Evolutionary conservation across 2,888 invertebrate species (phyloP), one percentile per base, ranked within the genome.

Genomic region (Caenorhabditis uteleia): DNA sequence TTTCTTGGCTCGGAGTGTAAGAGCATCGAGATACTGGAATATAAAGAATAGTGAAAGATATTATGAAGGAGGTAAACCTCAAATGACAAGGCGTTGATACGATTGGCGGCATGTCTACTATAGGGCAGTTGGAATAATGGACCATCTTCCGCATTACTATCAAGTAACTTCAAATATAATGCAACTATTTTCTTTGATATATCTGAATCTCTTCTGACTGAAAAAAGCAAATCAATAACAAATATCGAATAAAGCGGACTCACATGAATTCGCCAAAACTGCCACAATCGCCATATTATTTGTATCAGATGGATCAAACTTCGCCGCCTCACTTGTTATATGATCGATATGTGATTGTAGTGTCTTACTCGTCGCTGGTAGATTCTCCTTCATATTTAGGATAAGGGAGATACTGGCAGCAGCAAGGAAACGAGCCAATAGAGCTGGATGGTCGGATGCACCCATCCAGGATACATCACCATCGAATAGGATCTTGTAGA

Each of bases 191-290:
- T 10, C n/a, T 34, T 34, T 34, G 4, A 16, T n/a, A 14, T n/a
- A 8, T 34, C 14, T 10, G 10, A 34, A 16, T 16, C 16, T 34
- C 34, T 34, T 14, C 39, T 18, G 14, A 36, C 7, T 42, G 6
- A 10, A 29, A 45, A 45, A 45, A 45, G 8, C 6, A 12, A 55
- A 7, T 36, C 1, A 58, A 5, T n/a, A 3, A 36, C 7, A 23
- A 23, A 27, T 29, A 7, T 10, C 8, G 7, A 26, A 21, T 18
- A 3, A 36, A n/a, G n/a, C n/a, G n/a, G n/a, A 49, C 72, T 57
- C 25, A 77, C 76, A 79, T 16, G 73, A 70, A 74, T 79, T 79
- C 7, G 77, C 69, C 16, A 79, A 54, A 14, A 76, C 71, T 0
- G 78, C 75, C 27, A 79, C 38, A 55, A 77, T 54, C 6, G 71